A percentile compares a stretch with the other conserved stretches of the same genome.
phyloP scores from a whole-genome alignment of 1,140 invertebrate species.

The Drosophila lacteicornis region DNA sequence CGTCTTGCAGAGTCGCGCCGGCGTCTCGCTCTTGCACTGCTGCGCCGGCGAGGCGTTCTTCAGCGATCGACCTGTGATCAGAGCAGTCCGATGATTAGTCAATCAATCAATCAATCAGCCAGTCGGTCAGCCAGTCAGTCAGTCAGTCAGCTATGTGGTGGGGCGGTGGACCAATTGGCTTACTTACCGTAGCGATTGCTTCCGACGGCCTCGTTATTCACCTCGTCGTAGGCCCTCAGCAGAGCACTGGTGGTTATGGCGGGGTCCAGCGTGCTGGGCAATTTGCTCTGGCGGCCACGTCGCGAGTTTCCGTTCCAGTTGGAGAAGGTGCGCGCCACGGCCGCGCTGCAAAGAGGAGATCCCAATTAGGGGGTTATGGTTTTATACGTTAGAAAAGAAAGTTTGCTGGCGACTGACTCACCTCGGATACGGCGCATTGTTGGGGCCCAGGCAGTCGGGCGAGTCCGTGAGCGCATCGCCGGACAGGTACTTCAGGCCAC shows the following conservation, averaged over 20 bases:
- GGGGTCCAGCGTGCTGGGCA: conserved; percentile 89
- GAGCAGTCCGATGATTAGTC: conserved; percentile 22
- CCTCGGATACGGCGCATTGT: conserved; percentile 92
- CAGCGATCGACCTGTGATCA: conserved; percentile 72
- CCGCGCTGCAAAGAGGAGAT: conserved; percentile 86
- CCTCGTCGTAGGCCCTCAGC: conserved; percentile 87
- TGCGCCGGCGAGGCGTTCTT: conserved; percentile 71
- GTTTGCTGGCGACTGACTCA: conserved; percentile 84
- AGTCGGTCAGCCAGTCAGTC: conserved; percentile 28
- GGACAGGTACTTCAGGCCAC: conserved; percentile 92
- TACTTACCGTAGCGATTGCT: conserved; percentile 83
- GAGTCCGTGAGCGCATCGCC: conserved; percentile 93
- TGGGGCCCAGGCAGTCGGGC: conserved; percentile 91
- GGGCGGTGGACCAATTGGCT: conserved; percentile 48
- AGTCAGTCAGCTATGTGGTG: conserved; percentile 36
- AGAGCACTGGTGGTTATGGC: conserved; percentile 89
- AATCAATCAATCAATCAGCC: conserved; percentile 40
- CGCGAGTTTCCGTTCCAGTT: conserved; percentile 84
- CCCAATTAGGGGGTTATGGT: conserved; percentile 57
- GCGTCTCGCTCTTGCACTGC: conserved; percentile 87
- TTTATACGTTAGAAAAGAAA: conserved; percentile 73
- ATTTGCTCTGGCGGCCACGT: conserved; percentile 83
- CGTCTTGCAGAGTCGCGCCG: conserved; percentile 92
- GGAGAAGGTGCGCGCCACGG: conserved; percentile 88
- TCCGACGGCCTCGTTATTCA: conserved; percentile 84